Evolutionary conservation across 2,888 invertebrate species (phyloP).

Genomic region (Subacronicta megacephala): DNA sequence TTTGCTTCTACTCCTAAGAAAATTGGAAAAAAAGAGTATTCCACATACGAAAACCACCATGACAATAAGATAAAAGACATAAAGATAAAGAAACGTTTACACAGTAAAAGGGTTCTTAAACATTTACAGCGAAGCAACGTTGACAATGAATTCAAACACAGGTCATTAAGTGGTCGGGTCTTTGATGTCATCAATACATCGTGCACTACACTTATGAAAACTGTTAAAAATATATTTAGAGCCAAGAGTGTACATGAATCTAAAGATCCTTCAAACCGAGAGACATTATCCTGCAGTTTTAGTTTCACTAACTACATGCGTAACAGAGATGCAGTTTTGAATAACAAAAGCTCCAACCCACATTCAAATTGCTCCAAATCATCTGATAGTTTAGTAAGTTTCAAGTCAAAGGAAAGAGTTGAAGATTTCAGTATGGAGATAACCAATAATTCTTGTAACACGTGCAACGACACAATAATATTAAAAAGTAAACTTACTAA

Average conservation of each 20-base stretch:
- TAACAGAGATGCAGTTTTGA: constrained; percentile 67
- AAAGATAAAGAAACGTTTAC: constrained; percentile 16
- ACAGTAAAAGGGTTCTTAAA: constrained; percentile 20
- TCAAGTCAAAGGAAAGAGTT: constrained; percentile 5
- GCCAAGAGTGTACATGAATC: constrained; percentile 45
- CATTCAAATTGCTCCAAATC: too few relatives aligned
- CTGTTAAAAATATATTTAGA: constrained; percentile 76
- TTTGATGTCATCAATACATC: constrained; percentile 78
- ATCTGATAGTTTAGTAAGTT: not conserved
- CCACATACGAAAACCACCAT: constrained; percentile 13
- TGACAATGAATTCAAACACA: constrained; percentile 58
- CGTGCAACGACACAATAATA: constrained; percentile 74
- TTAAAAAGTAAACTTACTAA: constrained; percentile 71
- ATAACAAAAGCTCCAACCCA: constrained; percentile 38
- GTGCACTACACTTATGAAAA: constrained; percentile 75
- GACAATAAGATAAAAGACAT: constrained; percentile 14
- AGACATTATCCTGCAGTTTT: constrained; percentile 58
- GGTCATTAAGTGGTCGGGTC: constrained; percentile 69
- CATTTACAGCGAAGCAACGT: constrained; percentile 25
- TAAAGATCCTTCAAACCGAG: constrained; percentile 21
- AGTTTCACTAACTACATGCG: constrained; percentile 81
- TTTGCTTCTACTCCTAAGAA: constrained; percentile 74
- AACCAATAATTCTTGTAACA: constrained; percentile 66
- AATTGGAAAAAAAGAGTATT: constrained; percentile 22
- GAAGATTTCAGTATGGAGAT: constrained; percentile 44